Conservation (phyloP, 2,888 invertebrate species). For the Pterostichus niger region DNA sequence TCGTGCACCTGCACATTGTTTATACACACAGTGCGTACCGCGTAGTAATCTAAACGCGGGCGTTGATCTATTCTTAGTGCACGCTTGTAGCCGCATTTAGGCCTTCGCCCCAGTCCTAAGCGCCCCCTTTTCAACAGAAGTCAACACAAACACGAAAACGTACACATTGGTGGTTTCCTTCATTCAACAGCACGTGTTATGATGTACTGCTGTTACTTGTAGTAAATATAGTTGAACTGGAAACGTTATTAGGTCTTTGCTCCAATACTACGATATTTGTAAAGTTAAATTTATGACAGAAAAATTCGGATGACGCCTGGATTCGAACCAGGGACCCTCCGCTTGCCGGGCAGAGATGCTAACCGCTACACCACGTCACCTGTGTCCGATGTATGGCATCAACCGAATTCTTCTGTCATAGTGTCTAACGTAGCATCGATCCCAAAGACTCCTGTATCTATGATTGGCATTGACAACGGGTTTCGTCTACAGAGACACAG, state of each 20-base stretch:
- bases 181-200: not conserved
- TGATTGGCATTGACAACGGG: no score
- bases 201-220: not conserved
- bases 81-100: not conserved
- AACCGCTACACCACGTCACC: no score
- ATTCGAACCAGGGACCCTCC: no score
- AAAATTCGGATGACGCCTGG: no score
- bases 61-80: not conserved
- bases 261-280: not conserved
- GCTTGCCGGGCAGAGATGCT: no score
- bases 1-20: conserved; percentile 4
- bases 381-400: no score
- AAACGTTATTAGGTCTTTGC: not conserved
- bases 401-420: no score
- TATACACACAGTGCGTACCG: not conserved
- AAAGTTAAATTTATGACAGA: no score
- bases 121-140: conserved; percentile 1
- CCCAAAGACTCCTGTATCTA: no score
- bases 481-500: no score
- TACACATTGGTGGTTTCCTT: not conserved
- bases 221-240: not conserved
- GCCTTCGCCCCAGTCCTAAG: not conserved
- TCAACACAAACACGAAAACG: not conserved
- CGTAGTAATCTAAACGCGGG: not conserved
- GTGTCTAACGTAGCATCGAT: no score